Evolutionary conservation across 2,888 invertebrate genomes (phyloP), one percentile per base, ranked within the genome.

Genomic region (Acholoe squamosa): DNA sequence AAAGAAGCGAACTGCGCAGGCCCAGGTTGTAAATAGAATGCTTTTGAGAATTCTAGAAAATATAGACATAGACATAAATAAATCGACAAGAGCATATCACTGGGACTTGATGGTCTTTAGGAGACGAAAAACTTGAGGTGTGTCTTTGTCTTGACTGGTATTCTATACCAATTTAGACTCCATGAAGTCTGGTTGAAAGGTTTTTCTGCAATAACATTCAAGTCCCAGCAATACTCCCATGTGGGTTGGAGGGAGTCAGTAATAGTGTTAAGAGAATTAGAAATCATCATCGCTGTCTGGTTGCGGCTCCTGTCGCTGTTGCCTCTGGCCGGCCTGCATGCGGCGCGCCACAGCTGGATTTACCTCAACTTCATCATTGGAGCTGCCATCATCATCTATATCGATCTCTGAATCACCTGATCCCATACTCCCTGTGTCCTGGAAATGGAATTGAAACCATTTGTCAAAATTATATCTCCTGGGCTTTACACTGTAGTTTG

Each of bases 361-460:
- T 31, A 90, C 25, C 33, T 80, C 90, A 7, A 77, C 84, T 25
- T 90, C 90, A n/a, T 90, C 90, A 5, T 90, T 34, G 14, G 43
- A 43, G n/a, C 43, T 28, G 25, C 34, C 91, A 56, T 90, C 89
- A 51, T 77, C 90, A 51, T 90, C 91, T 3, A 90, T 89, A 33
- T 89, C 91, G 0, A 91, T 90, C 31, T 90, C 90, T 5, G 90
- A 90, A 43, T 91, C 91, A 22, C 76, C 89, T 16, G 84, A 34
- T n/a, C 28, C 67, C 34, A 89, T 22, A 12, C 71, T 56, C 31
- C 77, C 90, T 19, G 86, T 54, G 19, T 86, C 86, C 86, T 86
- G 86, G 43, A 43, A 43, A 43, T 7, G 43, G 10, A 7, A 43
- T 43, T 10, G 10, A 43, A 3, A 43, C 10, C 10, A 7, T 43